Conservation (phyloP, 2,888 invertebrate genomes). For the Creontiades dilutus region DNA sequence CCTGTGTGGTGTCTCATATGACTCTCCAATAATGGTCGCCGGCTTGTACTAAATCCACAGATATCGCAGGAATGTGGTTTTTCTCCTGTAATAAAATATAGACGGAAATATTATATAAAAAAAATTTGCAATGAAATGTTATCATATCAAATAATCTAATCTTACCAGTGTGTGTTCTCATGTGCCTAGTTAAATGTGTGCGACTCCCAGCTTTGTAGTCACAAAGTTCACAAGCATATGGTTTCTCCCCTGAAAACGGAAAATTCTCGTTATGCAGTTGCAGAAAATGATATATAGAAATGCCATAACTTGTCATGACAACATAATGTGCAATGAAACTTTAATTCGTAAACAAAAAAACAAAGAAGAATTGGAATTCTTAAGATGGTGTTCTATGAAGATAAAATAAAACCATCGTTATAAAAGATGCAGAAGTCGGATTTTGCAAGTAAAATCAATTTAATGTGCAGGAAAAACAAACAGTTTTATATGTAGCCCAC, state of each 20-base stretch:
- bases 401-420: too few species aligned
- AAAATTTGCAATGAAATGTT: neutral
- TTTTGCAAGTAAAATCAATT: too few species aligned
- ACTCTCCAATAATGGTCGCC: neutral
- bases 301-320: too few species aligned
- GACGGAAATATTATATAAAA: neutral
- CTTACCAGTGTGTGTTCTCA: neutral
- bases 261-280: neutral
- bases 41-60: neutral
- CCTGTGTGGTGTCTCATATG: neutral
- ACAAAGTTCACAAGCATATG: neutral
- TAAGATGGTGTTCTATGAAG: too few species aligned
- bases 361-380: too few species aligned
- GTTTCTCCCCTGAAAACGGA: neutral
- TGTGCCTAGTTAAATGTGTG: neutral
- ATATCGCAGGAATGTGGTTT: constrained; percentile 3
- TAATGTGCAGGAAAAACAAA: too few species aligned
- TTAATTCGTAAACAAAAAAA: too few species aligned
- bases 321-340: too few species aligned
- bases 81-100: neutral
- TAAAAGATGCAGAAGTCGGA: too few species aligned
- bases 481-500: too few species aligned
- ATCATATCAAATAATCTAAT: neutral
- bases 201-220: neutral
- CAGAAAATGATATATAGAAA: neutral